Percentiles rank a stretch among this genome's conserved stretches.
These are phyloP conservation scores for Scaptomyza polygonia DNA, from an alignment of 2,888 invertebrate genomes.

Conservation along the genomic window DNA sequence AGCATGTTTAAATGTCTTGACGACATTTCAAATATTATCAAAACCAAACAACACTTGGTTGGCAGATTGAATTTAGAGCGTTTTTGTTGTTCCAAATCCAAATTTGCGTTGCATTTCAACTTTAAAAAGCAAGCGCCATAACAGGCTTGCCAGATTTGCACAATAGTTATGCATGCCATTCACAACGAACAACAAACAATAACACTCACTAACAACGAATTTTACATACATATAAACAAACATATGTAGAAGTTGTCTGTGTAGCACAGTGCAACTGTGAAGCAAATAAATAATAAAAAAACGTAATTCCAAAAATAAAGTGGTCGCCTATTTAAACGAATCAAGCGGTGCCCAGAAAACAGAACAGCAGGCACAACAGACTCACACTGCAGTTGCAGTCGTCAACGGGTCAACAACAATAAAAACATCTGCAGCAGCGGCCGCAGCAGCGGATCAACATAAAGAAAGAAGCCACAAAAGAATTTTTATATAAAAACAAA, in stretches of 20 bases:
- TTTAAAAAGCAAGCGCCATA: slow-evolving; percentile 4
- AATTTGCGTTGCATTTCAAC: neutral
- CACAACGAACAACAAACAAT: slow-evolving; percentile 43
- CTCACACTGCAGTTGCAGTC: slow-evolving; percentile 50
- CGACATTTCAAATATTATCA: neutral
- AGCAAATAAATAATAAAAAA: slow-evolving; percentile 29
- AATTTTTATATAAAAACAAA: neutral
- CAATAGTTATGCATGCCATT: slow-evolving; percentile 29
- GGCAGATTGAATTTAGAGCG: neutral
- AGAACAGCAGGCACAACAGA: neutral
- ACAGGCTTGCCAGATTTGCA: slow-evolving; percentile 30
- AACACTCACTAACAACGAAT: slow-evolving; percentile 43
- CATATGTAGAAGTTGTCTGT: slow-evolving; percentile 25
- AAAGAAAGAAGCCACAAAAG: slow-evolving; percentile 49
- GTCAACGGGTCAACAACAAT: slow-evolving; percentile 48
- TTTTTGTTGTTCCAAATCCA: neutral
- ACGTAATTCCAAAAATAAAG: slow-evolving; percentile 70
- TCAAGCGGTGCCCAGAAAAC: slow-evolving; percentile 39
- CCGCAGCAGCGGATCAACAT: slow-evolving; percentile 3
- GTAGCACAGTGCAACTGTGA: slow-evolving; percentile 39
- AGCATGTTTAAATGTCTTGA: neutral
- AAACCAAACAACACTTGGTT: neutral
- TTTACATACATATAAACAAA: slow-evolving; percentile 41
- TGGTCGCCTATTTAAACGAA: slow-evolving; percentile 62
- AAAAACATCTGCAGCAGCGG: slow-evolving; percentile 3